Evolutionary conservation across 2,797 vertebrate species (phyloP).

Genomic region (Bucorvus abyssinicus): DNA sequence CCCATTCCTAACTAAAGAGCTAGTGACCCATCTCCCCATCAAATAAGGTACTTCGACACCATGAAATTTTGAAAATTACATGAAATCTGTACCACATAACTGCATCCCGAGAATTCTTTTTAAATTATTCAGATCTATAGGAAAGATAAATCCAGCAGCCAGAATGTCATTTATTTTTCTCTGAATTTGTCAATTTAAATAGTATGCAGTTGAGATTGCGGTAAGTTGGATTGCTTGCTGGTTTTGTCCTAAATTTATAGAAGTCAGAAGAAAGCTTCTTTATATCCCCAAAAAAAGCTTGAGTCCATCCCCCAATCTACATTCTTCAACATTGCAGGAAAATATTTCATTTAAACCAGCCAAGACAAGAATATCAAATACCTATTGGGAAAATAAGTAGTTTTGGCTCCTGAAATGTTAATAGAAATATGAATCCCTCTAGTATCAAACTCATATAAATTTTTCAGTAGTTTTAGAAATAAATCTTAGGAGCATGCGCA

Average conservation of each 20-base stretch:
- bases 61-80: background rate
- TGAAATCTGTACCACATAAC: background rate
- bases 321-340: background rate
- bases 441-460: background rate
- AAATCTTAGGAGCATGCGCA: background rate
- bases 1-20: background rate
- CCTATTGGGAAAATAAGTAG: slow-evolving; percentile 10
- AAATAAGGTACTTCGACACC: background rate
- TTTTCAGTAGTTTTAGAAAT: background rate
- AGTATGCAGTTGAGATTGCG: background rate
- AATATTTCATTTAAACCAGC: background rate
- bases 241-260: background rate
- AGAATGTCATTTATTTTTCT: background rate
- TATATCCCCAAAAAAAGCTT: background rate
- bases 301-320: background rate
- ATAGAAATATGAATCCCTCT: background rate
- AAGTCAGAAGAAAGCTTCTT: background rate
- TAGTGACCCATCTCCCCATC: background rate
- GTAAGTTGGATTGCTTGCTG: background rate
- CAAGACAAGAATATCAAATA: slow-evolving; percentile 3
- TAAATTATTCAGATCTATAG: background rate
- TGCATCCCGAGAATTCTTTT: background rate
- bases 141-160: background rate
- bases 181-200: background rate
- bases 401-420: background rate